Evolutionary conservation across 1,140 invertebrate genomes (phyloP).

Genomic region (Drosophila kurseongensis): DNA sequence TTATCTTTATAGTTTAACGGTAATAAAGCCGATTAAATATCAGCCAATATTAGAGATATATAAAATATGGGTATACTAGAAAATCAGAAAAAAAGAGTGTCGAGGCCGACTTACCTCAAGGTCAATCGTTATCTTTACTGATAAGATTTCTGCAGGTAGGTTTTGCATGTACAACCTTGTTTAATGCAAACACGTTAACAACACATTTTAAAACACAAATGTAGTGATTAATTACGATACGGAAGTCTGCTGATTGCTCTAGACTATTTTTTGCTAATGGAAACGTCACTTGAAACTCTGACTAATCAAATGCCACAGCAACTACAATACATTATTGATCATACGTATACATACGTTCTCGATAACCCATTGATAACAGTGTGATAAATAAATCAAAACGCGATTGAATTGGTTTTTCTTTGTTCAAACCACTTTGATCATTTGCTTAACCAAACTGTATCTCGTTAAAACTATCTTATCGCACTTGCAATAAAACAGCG

Average conservation of each 20-base stretch:
- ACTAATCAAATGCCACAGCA: constrained; percentile 15
- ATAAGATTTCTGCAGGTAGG: constrained; percentile 30
- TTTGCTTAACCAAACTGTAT: neutral
- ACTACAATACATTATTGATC: constrained; percentile 6
- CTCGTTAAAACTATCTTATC: constrained; percentile 1
- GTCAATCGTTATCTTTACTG: constrained; percentile 16
- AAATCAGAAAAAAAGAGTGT: constrained; percentile 1
- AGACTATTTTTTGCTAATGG: constrained; percentile 3
- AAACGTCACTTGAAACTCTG: constrained; percentile 19
- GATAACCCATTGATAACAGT: neutral
- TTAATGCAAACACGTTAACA: neutral
- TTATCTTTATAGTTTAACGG: constrained; percentile 1
- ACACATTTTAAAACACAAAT: neutral
- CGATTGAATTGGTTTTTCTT: no score
- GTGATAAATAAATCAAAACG: neutral
- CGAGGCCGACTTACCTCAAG: constrained; percentile 10
- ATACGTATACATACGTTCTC: neutral
- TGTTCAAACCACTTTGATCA: neutral
- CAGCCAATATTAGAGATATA: neutral
- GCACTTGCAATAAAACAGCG: neutral
- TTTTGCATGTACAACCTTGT: neutral
- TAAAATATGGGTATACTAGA: neutral
- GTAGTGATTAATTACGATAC: neutral
- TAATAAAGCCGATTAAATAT: neutral
- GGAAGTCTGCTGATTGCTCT: constrained; percentile 6